A percentile compares a stretch with the other conserved stretches of the same genome.
These are phyloP conservation scores for Acanthornis magna DNA, from an alignment of 2,797 vertebrate species.

Conservation along the genomic window DNA sequence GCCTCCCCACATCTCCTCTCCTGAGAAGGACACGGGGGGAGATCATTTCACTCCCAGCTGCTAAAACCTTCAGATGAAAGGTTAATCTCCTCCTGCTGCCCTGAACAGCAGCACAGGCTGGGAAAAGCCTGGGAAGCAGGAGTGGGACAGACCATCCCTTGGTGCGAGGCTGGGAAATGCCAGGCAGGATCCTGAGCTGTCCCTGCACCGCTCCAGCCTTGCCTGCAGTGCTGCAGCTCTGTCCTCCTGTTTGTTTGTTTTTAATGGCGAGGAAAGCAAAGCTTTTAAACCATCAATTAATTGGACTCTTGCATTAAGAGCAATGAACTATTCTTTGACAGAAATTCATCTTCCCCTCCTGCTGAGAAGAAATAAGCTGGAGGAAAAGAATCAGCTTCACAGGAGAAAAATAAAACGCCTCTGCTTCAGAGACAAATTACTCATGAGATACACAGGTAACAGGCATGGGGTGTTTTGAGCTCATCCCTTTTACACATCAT, in stretches of 20 bases:
- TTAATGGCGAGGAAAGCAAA: not conserved
- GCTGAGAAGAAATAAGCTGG: constrained; percentile 46
- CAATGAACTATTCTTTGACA: constrained; percentile 23
- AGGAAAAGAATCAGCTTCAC: not conserved
- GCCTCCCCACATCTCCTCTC: rapidly evolving
- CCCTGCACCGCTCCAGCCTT: not conserved
- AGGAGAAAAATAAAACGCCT: not conserved
- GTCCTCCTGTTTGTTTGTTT: not conserved
- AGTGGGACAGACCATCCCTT: not conserved
- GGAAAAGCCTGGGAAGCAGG: not conserved
- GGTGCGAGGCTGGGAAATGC: not conserved
- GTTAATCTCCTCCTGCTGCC: not conserved
- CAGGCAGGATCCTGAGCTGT: not conserved
- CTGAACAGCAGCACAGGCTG: rapidly evolving
- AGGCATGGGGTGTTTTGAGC: not conserved
- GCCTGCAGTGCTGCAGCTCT: not conserved
- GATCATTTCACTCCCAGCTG: not conserved
- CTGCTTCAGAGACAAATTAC: constrained; percentile 23
- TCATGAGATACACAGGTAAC: constrained; percentile 17
- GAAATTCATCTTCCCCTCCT: constrained; percentile 51
- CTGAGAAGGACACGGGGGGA: not conserved
- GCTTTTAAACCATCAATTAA: constrained; percentile 54
- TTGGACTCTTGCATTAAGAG: constrained; percentile 42
- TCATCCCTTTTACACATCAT: constrained; percentile 13
- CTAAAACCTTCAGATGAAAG: rapidly evolving